phyloP scores from a whole-genome alignment of 1,140 invertebrate genomes.

The Muscidifurax raptorellus region DNA sequence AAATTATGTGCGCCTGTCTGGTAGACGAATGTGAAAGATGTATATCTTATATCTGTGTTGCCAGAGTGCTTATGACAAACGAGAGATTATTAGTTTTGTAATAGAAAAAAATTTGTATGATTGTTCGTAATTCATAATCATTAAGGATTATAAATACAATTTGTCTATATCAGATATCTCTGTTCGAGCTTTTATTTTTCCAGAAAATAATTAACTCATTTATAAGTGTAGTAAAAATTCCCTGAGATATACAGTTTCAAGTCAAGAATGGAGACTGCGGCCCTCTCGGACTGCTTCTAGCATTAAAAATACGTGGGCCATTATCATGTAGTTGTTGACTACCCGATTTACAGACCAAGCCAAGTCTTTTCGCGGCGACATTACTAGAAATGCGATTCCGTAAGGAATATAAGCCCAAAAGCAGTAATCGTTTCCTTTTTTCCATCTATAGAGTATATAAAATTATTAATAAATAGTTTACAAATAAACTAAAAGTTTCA shows the following conservation, averaged over 20 bases:
- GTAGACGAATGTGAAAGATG: constrained; percentile 27
- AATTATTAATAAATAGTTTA: background rate
- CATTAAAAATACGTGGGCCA: constrained; percentile 57
- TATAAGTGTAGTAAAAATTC: background rate
- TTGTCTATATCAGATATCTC: background rate
- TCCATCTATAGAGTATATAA: constrained; percentile 40
- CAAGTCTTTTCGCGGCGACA: constrained; percentile 54
- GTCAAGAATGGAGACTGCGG: background rate
- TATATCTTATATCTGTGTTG: constrained; percentile 48
- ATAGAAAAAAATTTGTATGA: constrained; percentile 39
- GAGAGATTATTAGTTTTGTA: constrained; percentile 44
- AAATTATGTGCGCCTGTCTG: constrained; percentile 46
- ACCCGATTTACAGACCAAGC: constrained; percentile 54
- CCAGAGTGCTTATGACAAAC: constrained; percentile 49
- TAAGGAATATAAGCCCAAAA: constrained; percentile 56
- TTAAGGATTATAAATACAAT: constrained; percentile 30
- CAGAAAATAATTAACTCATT: background rate
- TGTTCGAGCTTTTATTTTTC: background rate
- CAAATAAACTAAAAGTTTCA: background rate
- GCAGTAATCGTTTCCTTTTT: constrained; percentile 56
- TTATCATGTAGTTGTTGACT: constrained; percentile 63
- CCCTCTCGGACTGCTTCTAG: constrained; percentile 58
- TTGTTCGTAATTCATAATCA: constrained; percentile 48
- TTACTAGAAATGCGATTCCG: constrained; percentile 46
- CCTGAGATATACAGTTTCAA: background rate